Evolutionary conservation across 1,140 invertebrate species (phyloP).

Genomic region (Drosophila saltans): DNA sequence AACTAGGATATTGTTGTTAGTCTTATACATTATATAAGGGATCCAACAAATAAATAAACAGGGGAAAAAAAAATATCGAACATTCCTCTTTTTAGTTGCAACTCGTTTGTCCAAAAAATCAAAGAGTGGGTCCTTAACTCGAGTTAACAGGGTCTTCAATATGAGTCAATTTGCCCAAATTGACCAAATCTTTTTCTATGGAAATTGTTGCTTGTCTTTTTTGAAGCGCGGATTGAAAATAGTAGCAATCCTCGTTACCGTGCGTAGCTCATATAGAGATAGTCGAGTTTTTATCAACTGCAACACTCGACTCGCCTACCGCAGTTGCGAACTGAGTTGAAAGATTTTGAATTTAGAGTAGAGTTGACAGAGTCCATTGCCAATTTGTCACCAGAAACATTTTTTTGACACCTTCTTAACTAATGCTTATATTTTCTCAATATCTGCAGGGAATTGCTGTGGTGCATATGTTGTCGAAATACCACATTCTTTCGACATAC

Average conservation of each 20-base stretch:
- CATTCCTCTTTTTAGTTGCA: neutral
- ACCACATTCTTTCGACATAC: neutral
- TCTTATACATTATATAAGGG: no score
- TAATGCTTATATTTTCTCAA: neutral
- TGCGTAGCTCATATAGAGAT: neutral
- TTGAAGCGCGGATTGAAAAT: constrained; percentile 6
- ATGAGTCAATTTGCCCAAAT: neutral
- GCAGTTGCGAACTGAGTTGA: neutral
- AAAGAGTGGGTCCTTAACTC: constrained; percentile 1
- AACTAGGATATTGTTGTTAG: no score
- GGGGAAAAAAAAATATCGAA: neutral
- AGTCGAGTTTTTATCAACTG: neutral
- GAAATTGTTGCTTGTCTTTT: neutral
- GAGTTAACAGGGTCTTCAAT: constrained; percentile 1
- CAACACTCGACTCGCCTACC: neutral
- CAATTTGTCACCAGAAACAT: neutral
- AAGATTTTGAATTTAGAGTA: constrained; percentile 1
- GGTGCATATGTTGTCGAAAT: constrained; percentile 7
- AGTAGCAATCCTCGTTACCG: neutral
- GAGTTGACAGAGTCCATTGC: neutral
- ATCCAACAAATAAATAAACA: no score
- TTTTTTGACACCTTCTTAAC: neutral
- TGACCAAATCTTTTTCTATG: neutral
- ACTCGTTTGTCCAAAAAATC: constrained; percentile 1
- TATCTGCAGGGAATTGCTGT: neutral